phyloP scores from a whole-genome alignment of 2,113 vertebrate species.

The Pseudorhombus dupliciocellatus region DNA sequence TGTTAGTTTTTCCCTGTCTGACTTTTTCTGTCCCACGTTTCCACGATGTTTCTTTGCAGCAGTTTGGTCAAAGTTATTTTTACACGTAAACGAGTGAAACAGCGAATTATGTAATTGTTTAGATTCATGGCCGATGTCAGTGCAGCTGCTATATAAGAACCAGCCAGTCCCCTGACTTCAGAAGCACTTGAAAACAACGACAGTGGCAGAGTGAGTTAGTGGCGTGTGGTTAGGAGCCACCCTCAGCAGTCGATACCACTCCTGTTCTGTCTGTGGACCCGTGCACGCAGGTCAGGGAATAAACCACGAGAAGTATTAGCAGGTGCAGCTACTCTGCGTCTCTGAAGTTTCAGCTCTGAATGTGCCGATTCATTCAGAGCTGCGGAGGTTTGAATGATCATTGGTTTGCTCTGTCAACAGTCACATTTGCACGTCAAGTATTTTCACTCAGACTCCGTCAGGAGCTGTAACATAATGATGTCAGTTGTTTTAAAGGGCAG shows the following conservation, averaged over 20 bases:
- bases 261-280: conserved; percentile 58
- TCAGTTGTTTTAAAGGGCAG: conserved; percentile 33
- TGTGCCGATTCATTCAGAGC: conserved; percentile 22
- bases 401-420: conserved; percentile 33
- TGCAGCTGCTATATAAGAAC: conserved; percentile 15
- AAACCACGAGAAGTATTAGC: conserved; percentile 49
- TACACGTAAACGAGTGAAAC: neutral
- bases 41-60: conserved; percentile 15
- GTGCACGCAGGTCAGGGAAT: conserved; percentile 58
- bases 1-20: conserved; percentile 51
- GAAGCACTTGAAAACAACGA: conserved; percentile 7
- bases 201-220: conserved; percentile 21
- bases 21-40: neutral
- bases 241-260: conserved; percentile 64
- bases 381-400: conserved; percentile 19
- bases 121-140: no score
- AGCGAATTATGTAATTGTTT: neutral
- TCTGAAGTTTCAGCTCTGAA: conserved; percentile 19
- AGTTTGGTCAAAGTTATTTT: neutral
- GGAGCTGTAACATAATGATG: conserved; percentile 23
- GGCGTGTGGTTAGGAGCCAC: conserved; percentile 51
- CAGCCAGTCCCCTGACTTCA: conserved; percentile 2
- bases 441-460: conserved; percentile 19
- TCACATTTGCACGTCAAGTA: conserved; percentile 14
- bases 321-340: conserved; percentile 25